Percentiles rank a stretch among this genome's conserved stretches.
Evolutionary conservation across 2,113 vertebrate species (phyloP).

Genomic region (Mola mola): DNA sequence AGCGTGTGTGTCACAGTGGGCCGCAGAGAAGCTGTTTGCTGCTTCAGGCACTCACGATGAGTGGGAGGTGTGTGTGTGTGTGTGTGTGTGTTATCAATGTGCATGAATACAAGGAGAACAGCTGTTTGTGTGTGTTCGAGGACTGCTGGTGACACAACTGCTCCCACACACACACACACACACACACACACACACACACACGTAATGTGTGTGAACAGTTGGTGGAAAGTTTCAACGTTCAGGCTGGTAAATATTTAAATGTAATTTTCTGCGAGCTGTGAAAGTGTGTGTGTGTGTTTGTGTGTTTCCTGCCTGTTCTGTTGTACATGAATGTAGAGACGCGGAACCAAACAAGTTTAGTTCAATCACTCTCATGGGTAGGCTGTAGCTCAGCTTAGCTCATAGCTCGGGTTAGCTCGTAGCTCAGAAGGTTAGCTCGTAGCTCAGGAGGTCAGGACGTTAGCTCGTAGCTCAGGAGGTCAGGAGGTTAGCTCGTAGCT

Average conservation of each 20-base stretch:
- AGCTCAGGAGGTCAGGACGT: no score
- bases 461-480: no score
- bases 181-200: slow-evolving; percentile 19
- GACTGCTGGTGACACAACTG: slow-evolving; percentile 21
- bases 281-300: slow-evolving; percentile 1
- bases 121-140: slow-evolving; percentile 46
- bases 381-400: not conserved
- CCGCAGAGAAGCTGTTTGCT: slow-evolving; percentile 34
- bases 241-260: slow-evolving; percentile 67
- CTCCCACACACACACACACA: not conserved
- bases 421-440: no score
- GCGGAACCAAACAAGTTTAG: no score
- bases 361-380: not conserved
- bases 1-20: no score
- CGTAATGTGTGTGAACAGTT: slow-evolving; percentile 18
- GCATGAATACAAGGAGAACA: no score
- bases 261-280: slow-evolving; percentile 47
- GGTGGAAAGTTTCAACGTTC: slow-evolving; percentile 49
- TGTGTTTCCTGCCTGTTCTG: slow-evolving; percentile 14
- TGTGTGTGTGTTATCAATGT: slow-evolving; percentile 32
- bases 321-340: slow-evolving; percentile 5
- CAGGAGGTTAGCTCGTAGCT: no score
- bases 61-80: slow-evolving; percentile 64
- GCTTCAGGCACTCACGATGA: slow-evolving; percentile 53
- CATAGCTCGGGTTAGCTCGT: no score